Percentiles rank a stretch among this genome's conserved stretches.
Evolutionary conservation across 2,113 vertebrate species (phyloP).

Genomic region (Eubucco bourcierii): DNA sequence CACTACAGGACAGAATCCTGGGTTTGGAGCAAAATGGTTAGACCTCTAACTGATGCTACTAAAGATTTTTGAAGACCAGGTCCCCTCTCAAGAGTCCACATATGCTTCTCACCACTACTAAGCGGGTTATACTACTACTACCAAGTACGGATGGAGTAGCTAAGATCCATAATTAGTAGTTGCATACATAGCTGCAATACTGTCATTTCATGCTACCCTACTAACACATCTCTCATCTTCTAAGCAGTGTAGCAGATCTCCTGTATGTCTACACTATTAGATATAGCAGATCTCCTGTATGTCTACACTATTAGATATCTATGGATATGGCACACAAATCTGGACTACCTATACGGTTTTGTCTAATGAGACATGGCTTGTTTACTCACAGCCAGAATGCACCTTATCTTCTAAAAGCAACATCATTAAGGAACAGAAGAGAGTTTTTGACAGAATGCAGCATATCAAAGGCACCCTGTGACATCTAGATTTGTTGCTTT

Average conservation of each 20-base stretch:
- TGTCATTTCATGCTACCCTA: not conserved
- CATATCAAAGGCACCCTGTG: not conserved
- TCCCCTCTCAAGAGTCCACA: not conserved
- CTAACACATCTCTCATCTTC: not conserved
- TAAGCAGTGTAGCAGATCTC: not conserved
- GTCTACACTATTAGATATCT: not conserved
- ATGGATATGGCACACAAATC: not conserved
- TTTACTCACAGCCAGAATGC: not conserved
- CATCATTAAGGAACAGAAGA: not conserved
- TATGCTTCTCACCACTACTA: not conserved
- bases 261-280: not conserved
- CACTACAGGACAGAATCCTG: not conserved
- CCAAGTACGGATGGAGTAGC: not conserved
- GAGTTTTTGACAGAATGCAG: not conserved
- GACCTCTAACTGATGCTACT: not conserved
- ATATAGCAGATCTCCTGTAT: not conserved
- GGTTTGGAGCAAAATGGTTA: not conserved
- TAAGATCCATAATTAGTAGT: not conserved
- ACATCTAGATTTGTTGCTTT: not conserved
- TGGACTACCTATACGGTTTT: not conserved
- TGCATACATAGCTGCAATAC: not conserved
- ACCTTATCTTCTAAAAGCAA: not conserved
- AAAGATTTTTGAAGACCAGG: not conserved
- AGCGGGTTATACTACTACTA: not conserved
- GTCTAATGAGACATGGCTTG: not conserved